These are phyloP conservation scores for Molossus alvarezi DNA, from an alignment of 2,797 vertebrate species.

Conservation along the genomic window DNA sequence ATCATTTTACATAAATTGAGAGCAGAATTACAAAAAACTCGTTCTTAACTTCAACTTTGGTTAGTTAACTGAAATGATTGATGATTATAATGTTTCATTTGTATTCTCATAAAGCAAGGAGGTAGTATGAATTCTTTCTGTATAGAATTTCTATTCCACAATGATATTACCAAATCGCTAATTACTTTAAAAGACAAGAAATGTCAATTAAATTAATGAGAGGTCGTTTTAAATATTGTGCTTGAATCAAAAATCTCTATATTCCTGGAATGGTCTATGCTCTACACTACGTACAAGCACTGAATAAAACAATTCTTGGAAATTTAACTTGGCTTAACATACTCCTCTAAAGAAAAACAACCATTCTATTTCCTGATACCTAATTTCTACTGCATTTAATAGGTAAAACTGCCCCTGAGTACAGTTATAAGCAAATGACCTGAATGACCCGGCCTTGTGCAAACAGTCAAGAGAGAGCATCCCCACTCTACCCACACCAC, in stretches of 20 bases:
- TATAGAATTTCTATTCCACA: conserved; percentile 32
- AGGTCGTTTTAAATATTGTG: conserved; percentile 13
- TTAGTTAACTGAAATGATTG: conserved; percentile 1
- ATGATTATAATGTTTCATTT: conserved; percentile 37
- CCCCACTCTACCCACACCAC: too few relatives aligned
- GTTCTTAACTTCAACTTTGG: neutral
- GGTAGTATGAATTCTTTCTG: neutral
- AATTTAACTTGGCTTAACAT: conserved; percentile 6
- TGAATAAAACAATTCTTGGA: conserved; percentile 33
- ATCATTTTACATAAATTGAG: neutral
- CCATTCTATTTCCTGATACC: neutral
- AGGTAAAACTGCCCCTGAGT: neutral
- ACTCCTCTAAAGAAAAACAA: neutral
- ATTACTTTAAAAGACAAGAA: conserved; percentile 18
- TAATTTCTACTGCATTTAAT: neutral
- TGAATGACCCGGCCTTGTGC: neutral
- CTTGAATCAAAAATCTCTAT: conserved; percentile 17
- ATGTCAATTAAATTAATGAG: neutral
- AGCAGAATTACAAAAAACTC: conserved; percentile 4
- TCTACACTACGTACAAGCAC: neutral
- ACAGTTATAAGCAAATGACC: neutral
- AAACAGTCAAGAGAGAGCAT: neutral
- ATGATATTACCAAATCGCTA: conserved; percentile 34
- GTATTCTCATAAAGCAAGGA: conserved; percentile 16
- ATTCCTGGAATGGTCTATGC: neutral